Conservation (phyloP, 2,113 vertebrate genomes). For the Laterallus jamaicensis region DNA sequence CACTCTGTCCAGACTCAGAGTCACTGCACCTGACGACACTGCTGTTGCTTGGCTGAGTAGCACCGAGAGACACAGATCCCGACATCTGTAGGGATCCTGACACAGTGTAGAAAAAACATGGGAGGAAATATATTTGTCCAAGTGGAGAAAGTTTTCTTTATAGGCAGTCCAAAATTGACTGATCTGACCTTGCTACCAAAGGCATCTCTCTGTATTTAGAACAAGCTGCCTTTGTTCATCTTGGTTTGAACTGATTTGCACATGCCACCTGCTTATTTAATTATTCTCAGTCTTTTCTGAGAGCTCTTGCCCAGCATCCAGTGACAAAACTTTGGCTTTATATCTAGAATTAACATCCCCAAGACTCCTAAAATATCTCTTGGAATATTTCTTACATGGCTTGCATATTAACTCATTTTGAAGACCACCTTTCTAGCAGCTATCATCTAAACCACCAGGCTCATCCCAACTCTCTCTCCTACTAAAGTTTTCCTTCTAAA, state of each 20-base stretch:
- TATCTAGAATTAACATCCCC: background rate
- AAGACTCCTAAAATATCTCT: background rate
- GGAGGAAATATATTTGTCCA: background rate
- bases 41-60: slow-evolving; percentile 47
- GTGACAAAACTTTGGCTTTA: background rate
- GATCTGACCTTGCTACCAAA: background rate
- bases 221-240: background rate
- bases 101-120: background rate
- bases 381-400: background rate
- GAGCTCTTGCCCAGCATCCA: background rate
- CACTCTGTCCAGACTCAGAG: background rate
- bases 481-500: background rate
- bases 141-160: slow-evolving; percentile 14
- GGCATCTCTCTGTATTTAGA: background rate
- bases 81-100: slow-evolving; percentile 25
- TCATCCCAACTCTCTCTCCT: background rate
- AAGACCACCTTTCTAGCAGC: background rate
- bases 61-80: background rate
- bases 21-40: slow-evolving; percentile 35
- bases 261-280: slow-evolving; percentile 12
- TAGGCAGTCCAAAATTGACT: background rate
- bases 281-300: background rate
- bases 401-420: background rate
- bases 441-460: background rate
- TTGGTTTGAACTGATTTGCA: background rate